These are phyloP conservation scores for Rhysida immarginata DNA, from an alignment of 1,140 invertebrate genomes.

Conservation along the genomic window DNA sequence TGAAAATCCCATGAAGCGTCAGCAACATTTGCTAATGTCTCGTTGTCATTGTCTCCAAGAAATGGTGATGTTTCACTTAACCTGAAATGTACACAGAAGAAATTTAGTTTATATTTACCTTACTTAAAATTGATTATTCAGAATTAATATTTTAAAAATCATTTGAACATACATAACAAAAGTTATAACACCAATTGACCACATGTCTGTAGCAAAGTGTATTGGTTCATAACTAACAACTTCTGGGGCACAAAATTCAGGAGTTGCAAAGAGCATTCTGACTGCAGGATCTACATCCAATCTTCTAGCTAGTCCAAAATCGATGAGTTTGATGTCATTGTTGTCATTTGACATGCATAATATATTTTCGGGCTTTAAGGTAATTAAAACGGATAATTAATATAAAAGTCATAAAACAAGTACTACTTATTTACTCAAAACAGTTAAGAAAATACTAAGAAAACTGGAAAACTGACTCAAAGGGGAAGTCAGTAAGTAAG, in stretches of 20 bases:
- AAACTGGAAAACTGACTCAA: too few relatives aligned
- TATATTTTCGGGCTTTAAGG: constrained; percentile 25
- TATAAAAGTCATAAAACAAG: too few relatives aligned
- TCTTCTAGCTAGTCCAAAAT: constrained; percentile 30
- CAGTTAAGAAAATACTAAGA: too few relatives aligned
- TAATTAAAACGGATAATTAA: too few relatives aligned
- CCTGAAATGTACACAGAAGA: too few relatives aligned
- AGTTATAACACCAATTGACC: constrained; percentile 34
- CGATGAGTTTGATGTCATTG: constrained; percentile 24
- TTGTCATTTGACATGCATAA: constrained; percentile 24
- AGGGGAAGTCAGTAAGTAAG: too few relatives aligned
- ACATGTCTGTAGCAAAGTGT: constrained; percentile 30
- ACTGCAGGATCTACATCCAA: constrained; percentile 26
- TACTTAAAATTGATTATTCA: too few relatives aligned
- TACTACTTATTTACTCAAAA: too few relatives aligned
- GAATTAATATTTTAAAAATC: too few relatives aligned
- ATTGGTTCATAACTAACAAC: constrained; percentile 34
- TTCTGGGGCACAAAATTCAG: constrained; percentile 35
- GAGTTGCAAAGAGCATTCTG: constrained; percentile 30
- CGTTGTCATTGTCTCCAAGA: constrained; percentile 27
- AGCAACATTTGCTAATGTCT: constrained; percentile 26
- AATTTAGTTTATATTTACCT: too few relatives aligned
- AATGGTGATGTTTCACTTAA: constrained; percentile 31
- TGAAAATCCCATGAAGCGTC: constrained; percentile 28
- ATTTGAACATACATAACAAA: constrained; percentile 32